Conservation (phyloP, 2,888 invertebrate genomes). For the Xylota segnis region DNA sequence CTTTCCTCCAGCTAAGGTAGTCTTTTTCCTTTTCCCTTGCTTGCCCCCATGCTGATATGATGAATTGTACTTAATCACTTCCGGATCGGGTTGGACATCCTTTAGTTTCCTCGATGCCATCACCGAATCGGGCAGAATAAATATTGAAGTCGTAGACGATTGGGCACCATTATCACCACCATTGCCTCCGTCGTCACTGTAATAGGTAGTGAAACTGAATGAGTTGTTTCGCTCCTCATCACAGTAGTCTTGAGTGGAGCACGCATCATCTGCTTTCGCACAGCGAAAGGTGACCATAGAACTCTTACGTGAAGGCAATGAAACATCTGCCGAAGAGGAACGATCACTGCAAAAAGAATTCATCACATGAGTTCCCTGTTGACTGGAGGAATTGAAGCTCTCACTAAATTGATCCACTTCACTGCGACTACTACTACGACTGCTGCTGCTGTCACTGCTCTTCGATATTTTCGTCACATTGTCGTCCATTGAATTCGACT, state of each 20-base stretch:
- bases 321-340: constrained; percentile 80
- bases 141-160: constrained; percentile 51
- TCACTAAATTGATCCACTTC: constrained; percentile 73
- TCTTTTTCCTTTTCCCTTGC: constrained; percentile 66
- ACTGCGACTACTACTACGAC: constrained; percentile 58
- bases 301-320: constrained; percentile 82
- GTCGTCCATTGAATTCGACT: constrained; percentile 78
- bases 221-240: constrained; percentile 75
- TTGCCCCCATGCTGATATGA: constrained; percentile 49
- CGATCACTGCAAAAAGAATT: constrained; percentile 81
- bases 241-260: constrained; percentile 61
- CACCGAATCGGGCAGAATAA: constrained; percentile 79
- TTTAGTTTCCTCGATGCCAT: constrained; percentile 81
- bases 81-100: constrained; percentile 83
- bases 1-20: constrained; percentile 73
- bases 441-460: constrained; percentile 55
- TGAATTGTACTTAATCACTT: constrained; percentile 82
- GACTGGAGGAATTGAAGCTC: constrained; percentile 70
- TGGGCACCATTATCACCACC: constrained; percentile 40
- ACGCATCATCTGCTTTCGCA: constrained; percentile 35
- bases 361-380: constrained; percentile 54
- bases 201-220: constrained; percentile 60
- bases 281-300: constrained; percentile 82
- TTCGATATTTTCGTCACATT: constrained; percentile 60
- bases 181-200: constrained; percentile 48